Conservation (phyloP, 2,888 invertebrate species). For the Drosophila cognata region DNA sequence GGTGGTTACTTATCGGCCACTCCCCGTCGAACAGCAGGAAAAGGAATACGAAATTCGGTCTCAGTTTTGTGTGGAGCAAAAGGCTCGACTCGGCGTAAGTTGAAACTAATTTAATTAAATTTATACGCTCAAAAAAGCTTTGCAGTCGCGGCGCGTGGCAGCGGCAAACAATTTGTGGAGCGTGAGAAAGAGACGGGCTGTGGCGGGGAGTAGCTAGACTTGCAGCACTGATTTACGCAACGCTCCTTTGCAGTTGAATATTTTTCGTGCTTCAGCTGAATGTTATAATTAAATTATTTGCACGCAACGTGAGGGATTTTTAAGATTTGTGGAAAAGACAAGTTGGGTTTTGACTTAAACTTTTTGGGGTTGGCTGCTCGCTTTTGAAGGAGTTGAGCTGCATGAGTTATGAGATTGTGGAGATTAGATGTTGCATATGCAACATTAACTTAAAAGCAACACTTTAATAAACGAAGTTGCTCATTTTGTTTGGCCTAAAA, state of each 20-base stretch:
- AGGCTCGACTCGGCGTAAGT: constrained; percentile 33
- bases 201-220: neutral
- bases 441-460: constrained; percentile 2
- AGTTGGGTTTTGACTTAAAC: neutral
- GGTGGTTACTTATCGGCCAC: constrained; percentile 23
- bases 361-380: constrained; percentile 1
- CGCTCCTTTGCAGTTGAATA: constrained; percentile 21
- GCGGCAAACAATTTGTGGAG: neutral
- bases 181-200: neutral
- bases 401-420: neutral
- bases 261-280: constrained; percentile 17
- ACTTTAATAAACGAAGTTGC: constrained; percentile 23
- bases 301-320: constrained; percentile 40
- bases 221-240: constrained; percentile 41
- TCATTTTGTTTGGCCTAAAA: constrained; percentile 59
- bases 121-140: constrained; percentile 61
- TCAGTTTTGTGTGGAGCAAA: constrained; percentile 5
- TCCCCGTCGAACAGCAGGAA: constrained; percentile 8
- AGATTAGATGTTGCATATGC: constrained; percentile 16
- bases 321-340: constrained; percentile 3
- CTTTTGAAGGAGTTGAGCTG: neutral
- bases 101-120: constrained; percentile 66
- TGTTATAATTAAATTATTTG: constrained; percentile 59
- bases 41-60: constrained; percentile 32
- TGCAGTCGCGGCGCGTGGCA: constrained; percentile 44